Evolutionary conservation across 2,888 invertebrate genomes (phyloP).

Genomic region (Rhodophaea formosa): DNA sequence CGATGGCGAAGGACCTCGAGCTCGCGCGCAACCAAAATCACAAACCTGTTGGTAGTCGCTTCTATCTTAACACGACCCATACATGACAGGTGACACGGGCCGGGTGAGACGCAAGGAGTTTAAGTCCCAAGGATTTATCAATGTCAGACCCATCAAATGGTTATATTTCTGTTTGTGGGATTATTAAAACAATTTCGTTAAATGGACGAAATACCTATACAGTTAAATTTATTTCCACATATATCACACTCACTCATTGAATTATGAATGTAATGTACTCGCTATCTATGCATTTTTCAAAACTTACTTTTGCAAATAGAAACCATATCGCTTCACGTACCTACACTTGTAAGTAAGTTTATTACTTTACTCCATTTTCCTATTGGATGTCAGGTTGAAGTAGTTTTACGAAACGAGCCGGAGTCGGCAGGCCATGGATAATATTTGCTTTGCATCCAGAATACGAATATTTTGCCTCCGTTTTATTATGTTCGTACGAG

Average conservation of each 20-base stretch:
- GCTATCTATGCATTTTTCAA: too few species aligned
- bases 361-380: conserved; percentile 5
- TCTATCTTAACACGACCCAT: conserved; percentile 25
- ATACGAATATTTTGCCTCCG: conserved; percentile 1
- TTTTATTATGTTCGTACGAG: conserved; percentile 4
- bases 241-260: too few species aligned
- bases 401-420: conserved; percentile 3
- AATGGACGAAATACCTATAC: too few species aligned
- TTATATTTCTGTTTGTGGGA: not conserved
- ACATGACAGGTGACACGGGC: not conserved
- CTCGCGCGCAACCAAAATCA: conserved; percentile 64
- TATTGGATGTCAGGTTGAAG: conserved; percentile 5
- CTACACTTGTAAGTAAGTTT: not conserved
- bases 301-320: not conserved
- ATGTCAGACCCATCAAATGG: not conserved
- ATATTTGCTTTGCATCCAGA: conserved; percentile 7
- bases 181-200: not conserved
- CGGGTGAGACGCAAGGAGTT: not conserved
- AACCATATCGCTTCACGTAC: not conserved
- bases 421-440: conserved; percentile 1
- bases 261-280: too few species aligned
- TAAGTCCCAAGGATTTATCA: not conserved
- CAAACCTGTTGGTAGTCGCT: conserved; percentile 64
- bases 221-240: too few species aligned
- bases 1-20: conserved; percentile 68